Conservation (phyloP, 2,888 invertebrate species). For the Strigamia transsilvanica region DNA sequence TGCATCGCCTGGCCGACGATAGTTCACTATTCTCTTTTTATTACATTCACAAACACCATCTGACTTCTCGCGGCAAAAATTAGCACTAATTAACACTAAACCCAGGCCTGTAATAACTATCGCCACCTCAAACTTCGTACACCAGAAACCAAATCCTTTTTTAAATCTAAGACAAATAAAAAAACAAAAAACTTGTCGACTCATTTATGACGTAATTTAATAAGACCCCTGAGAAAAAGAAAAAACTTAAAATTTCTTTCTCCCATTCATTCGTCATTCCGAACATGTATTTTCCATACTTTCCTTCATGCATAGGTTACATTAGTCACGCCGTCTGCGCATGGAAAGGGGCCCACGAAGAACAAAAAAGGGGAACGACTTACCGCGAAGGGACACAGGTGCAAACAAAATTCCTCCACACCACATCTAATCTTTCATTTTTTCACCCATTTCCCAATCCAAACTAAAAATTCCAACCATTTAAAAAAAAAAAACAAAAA, state of each 20-base stretch:
- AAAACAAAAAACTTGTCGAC: neutral
- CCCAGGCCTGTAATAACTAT: no score
- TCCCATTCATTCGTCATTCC: slow-evolving; percentile 14
- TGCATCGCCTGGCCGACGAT: slow-evolving; percentile 4
- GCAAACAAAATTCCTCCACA: slow-evolving; percentile 12
- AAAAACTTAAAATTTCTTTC: neutral
- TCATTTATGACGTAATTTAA: slow-evolving; percentile 1
- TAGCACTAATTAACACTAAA: neutral
- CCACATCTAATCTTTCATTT: neutral
- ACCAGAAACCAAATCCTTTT: neutral
- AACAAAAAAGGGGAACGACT: slow-evolving; percentile 13
- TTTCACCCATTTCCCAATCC: neutral
- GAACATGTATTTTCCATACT: slow-evolving; percentile 22
- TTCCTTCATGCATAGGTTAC: slow-evolving; percentile 10
- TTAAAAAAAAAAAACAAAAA: neutral
- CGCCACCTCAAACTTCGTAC: neutral
- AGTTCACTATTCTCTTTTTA: neutral
- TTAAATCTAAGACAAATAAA: neutral
- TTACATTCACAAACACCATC: neutral
- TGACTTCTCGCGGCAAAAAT: neutral
- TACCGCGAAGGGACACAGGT: neutral
- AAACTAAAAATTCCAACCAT: neutral
- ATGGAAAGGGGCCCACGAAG: neutral
- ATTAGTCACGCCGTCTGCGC: slow-evolving; percentile 30
- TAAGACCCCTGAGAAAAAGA: slow-evolving; percentile 26